Conservation (phyloP, 2,888 invertebrate genomes). For the Pristionchus maxplancki region DNA sequence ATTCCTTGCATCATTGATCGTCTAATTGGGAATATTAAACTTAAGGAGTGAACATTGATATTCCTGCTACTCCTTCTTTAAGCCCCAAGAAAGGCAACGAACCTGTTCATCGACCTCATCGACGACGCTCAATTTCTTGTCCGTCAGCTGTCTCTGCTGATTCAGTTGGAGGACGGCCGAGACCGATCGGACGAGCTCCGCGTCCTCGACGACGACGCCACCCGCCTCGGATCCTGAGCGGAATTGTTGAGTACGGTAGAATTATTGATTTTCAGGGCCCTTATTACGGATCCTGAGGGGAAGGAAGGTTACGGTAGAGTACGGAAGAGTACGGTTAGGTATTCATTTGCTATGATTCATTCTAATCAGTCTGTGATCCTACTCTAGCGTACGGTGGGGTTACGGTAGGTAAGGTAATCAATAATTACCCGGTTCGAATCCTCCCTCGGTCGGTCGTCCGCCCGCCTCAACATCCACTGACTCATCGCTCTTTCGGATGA, state of each 20-base stretch:
- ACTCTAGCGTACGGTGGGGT: too few species aligned
- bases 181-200: slow-evolving; percentile 45
- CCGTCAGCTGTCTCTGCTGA: slow-evolving; percentile 30
- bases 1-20: too few species aligned
- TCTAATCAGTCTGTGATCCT: too few species aligned
- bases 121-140: slow-evolving; percentile 75
- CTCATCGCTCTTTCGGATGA: slow-evolving; percentile 43
- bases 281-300: too few species aligned
- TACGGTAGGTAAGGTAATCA: not conserved
- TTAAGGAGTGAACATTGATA: too few species aligned
- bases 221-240: slow-evolving; percentile 41
- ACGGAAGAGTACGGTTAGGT: too few species aligned
- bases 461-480: slow-evolving; percentile 10
- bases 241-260: not conserved
- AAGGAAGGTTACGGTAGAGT: too few species aligned
- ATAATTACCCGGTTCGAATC: not conserved
- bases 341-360: too few species aligned
- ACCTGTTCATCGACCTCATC: slow-evolving; percentile 76
- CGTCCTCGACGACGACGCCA: slow-evolving; percentile 24
- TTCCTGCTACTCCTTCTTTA: too few species aligned
- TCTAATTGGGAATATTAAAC: too few species aligned
- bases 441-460: not conserved
- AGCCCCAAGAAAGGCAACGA: too few species aligned
- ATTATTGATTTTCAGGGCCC: not conserved
- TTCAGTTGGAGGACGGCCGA: slow-evolving; percentile 48